Base-by-base conservation (phyloP, 2,888 invertebrate genomes). In the Tiphia femorata region DNA sequence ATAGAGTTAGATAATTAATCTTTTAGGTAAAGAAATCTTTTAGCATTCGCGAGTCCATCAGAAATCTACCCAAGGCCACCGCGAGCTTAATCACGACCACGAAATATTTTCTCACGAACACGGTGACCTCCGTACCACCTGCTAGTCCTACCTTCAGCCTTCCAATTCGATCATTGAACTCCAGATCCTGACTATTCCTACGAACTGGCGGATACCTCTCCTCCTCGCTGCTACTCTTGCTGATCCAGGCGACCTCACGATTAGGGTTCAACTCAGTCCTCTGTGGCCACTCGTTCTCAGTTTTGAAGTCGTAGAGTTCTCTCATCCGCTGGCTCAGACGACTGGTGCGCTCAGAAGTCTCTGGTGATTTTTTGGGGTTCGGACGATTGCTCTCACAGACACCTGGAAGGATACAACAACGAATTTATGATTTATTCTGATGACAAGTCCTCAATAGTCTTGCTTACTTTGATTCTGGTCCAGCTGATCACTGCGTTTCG, bases 281-380 rank as follows among this genome's bases (percentile, higher is more conserved):
- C 29, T 68, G 73, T 7, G 77, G 77, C 73, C 76, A 78, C 29
- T 80, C 79, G 19, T 75, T 68, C 37, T 79, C 81, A 3, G 70
- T 78, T 35, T 79, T 76, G 23, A 81, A 73, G 46, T 80, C 79
- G 49, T 80, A 80, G 0, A 80, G 52, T 20, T 80, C 80, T 10
- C 68, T 62, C 46, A 80, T 70, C 12, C 78, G 73, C 42, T 79
- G 75, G n/a, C 65, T 78, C n/a, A 78, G 51, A n/a, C 58, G 44
- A 8, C 49, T 57, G 4, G 67, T 58, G 40, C 33, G 33, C 14
- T 33, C 33, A n/a, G n/a, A n/a, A n/a, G n/a, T n/a, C n/a, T n/a
- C n/a, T n/a, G n/a, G n/a, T n/a, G n/a, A n/a, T n/a, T n/a, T n/a
- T n/a, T n/a, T n/a, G n/a, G n/a, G n/a, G n/a, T n/a, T n/a, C n/a